A percentile compares a stretch with the other conserved stretches of the same genome.
phyloP scores from a whole-genome alignment of 2,113 vertebrate species.

The Reinhardtius hippoglossoides region DNA sequence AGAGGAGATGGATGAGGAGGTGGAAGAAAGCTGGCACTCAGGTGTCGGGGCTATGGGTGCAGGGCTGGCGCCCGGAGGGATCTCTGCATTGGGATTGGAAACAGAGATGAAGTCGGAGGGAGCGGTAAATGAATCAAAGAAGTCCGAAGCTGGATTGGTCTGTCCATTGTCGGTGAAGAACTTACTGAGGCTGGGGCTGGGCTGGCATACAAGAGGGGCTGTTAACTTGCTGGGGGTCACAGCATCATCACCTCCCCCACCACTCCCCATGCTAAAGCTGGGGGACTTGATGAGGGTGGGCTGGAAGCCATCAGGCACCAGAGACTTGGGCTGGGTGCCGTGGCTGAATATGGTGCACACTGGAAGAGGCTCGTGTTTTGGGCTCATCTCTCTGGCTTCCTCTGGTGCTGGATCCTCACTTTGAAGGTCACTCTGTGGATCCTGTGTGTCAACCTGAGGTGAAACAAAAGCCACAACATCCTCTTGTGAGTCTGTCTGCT shows the following conservation, averaged over 20 bases:
- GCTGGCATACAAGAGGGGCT: constrained; percentile 89
- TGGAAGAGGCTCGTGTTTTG: constrained; percentile 83
- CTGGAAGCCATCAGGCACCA: constrained; percentile 92
- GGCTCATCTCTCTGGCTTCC: constrained; percentile 18
- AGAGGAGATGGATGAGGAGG: constrained; percentile 67
- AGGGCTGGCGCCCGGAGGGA: constrained; percentile 67
- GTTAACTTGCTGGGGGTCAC: constrained; percentile 84
- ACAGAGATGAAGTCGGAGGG: constrained; percentile 93
- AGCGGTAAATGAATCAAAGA: constrained; percentile 96
- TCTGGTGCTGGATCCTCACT: constrained; percentile 23
- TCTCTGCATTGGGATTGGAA: constrained; percentile 92
- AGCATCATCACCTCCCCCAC: constrained; percentile 57
- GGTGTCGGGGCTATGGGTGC: constrained; percentile 69
- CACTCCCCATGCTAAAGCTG: constrained; percentile 86
- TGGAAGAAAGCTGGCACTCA: constrained; percentile 81
- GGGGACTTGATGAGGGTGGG: constrained; percentile 96
- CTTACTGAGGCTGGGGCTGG: constrained; percentile 97
- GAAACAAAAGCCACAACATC: constrained; percentile 7
- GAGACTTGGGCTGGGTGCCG: constrained; percentile 70
- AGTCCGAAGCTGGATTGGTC: constrained; percentile 90
- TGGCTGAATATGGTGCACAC: constrained; percentile 98
- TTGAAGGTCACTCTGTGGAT: constrained; percentile 19
- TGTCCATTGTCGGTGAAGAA: constrained; percentile 90
- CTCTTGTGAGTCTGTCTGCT: constrained; percentile 34
- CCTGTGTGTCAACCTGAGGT: constrained; percentile 29